Percentiles rank a stretch among this genome's conserved stretches.
Evolutionary conservation across 2,888 invertebrate genomes (phyloP).

Genomic region (Mythimna impura): DNA sequence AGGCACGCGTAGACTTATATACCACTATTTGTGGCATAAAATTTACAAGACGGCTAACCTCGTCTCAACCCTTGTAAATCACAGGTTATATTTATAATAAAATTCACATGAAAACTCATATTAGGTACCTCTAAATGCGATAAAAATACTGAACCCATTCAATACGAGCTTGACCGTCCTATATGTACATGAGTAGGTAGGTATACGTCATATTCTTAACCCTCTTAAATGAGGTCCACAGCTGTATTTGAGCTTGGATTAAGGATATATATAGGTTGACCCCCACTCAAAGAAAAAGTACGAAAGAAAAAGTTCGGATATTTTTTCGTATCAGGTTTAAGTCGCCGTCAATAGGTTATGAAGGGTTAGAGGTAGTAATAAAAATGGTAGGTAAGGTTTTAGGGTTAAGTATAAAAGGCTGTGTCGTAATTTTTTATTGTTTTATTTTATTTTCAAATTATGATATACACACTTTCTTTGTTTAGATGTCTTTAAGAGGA

Average conservation of each 20-base stretch:
- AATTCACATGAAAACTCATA: slow-evolving; percentile 15
- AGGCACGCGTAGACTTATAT: neutral
- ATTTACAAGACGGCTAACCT: neutral
- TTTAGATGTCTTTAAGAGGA: too few species aligned
- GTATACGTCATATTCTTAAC: slow-evolving; percentile 44
- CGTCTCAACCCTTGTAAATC: neutral
- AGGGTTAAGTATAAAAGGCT: neutral
- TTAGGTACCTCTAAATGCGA: neutral
- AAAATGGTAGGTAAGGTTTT: slow-evolving; percentile 10
- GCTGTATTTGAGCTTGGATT: slow-evolving; percentile 64
- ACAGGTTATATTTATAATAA: slow-evolving; percentile 4
- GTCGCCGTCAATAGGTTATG: slow-evolving; percentile 35
- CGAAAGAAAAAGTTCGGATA: slow-evolving; percentile 36
- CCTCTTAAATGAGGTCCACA: slow-evolving; percentile 61
- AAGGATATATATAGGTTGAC: slow-evolving; percentile 56
- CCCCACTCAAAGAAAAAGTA: slow-evolving; percentile 20
- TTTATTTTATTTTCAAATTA: neutral
- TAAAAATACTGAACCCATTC: slow-evolving; percentile 34
- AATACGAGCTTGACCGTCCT: slow-evolving; percentile 15
- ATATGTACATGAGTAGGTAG: neutral
- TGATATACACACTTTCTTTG: neutral
- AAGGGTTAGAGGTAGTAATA: slow-evolving; percentile 15
- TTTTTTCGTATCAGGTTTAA: slow-evolving; percentile 23
- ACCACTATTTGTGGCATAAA: slow-evolving; percentile 5
- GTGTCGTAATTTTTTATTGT: neutral